Evolutionary conservation across 2,797 vertebrate genomes (phyloP), one percentile per base, ranked within the genome.

Genomic region (Eospalax fontanierii): DNA sequence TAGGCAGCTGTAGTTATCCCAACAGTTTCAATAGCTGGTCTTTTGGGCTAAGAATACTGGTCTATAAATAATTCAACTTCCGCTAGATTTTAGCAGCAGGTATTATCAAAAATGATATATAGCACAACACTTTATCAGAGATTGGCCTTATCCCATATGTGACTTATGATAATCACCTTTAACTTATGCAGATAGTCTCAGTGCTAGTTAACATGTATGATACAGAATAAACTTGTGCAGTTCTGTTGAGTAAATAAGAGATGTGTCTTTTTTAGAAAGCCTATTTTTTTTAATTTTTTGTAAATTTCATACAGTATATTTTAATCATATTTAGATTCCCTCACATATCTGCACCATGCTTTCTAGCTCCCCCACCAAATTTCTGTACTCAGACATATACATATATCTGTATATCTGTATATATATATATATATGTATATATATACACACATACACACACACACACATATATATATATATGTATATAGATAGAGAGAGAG

Each of bases 31-130:
- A 28, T 80, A 91, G 86, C 66, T 94, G 78, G 96, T 95, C 90
- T 87, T 95, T 96, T 96, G 96, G 94, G 93, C 93, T 91, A 59
- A 89, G 75, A 82, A n/a, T 80, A 82, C 73, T 35, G 21, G 59
- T 93, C 96, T 95, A 96, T 97, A 97, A 98, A 96, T 98, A 98
- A 97, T 93, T 97, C 46, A 93, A 90, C 84, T 93, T 97, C 43
- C 82, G 85, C 86, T 95, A 97, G 82, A 74, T 66, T 85, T 87
- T 92, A 86, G 46, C 59, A 54, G 38, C 78, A 93, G 66, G 59
- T 94, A 61, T 92, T 95, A 66, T 94, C 78, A 96, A 73, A 97
- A 96, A 87, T 90, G 57, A 94, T 94, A 82, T 12, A 90, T 86
- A 46, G 6, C 97, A 1, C 65, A 92, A 0, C 93, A 70, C 54